Conservation (phyloP, 2,797 vertebrate species). For the Cheirogaleus major region DNA sequence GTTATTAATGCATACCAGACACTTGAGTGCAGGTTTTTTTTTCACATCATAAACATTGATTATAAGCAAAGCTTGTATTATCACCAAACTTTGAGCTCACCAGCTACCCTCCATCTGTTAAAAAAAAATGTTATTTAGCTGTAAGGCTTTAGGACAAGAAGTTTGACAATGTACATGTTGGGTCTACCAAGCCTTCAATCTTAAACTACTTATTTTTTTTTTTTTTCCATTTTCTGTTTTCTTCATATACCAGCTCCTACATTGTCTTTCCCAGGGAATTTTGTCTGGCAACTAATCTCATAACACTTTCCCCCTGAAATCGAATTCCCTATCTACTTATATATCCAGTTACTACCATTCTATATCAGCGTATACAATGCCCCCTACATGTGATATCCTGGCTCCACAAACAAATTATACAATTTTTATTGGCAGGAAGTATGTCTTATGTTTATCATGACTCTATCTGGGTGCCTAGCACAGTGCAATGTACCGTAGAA, state of each 20-base stretch:
- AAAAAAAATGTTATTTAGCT: background rate
- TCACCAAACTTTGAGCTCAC: constrained; percentile 27
- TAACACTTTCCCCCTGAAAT: background rate
- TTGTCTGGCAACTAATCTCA: constrained; percentile 11
- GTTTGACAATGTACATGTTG: background rate
- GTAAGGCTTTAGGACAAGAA: constrained; percentile 10
- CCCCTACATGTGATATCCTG: background rate
- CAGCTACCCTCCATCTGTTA: constrained; percentile 32
- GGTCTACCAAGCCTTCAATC: background rate
- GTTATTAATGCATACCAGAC: constrained; percentile 22
- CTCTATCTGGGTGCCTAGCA: background rate
- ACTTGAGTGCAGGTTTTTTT: background rate
- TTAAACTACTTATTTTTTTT: constrained; percentile 11
- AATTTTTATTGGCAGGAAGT: background rate
- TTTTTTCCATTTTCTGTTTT: background rate
- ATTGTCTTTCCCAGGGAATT: background rate
- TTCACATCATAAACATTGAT: constrained; percentile 50
- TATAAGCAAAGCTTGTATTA: constrained; percentile 53
- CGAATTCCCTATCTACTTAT: background rate
- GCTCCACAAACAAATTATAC: background rate
- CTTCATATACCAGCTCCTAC: background rate
- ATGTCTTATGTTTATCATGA: background rate
- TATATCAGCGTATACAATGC: background rate
- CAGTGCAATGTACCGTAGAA: background rate
- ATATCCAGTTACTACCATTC: background rate